Percentiles rank a stretch among this genome's conserved stretches.
These are phyloP conservation scores for Cosmia pyralina DNA, from an alignment of 2,888 invertebrate species.

Conservation along the genomic window DNA sequence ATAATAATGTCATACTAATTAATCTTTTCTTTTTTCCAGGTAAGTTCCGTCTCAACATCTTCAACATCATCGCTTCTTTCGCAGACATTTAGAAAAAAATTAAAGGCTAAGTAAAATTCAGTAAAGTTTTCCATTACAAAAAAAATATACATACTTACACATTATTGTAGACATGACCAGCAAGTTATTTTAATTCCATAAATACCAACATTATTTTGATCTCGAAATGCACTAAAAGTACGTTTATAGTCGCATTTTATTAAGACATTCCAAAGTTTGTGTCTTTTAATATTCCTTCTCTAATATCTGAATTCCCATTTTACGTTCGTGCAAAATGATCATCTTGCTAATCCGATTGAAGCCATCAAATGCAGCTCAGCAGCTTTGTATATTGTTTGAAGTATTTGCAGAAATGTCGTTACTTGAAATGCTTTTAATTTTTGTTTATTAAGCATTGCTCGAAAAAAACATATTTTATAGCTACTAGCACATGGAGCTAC, in stretches of 20 bases:
- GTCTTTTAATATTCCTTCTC: neutral
- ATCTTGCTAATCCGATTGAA: conserved; percentile 5
- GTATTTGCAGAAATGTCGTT: neutral
- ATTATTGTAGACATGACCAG: neutral
- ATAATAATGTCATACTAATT: conserved; percentile 8
- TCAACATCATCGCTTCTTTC: too few relatives aligned
- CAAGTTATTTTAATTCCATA: neutral
- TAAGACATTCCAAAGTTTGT: conserved; percentile 6
- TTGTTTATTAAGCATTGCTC: too few relatives aligned
- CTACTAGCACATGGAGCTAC: neutral
- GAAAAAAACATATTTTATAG: neutral
- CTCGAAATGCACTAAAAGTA: conserved; percentile 2
- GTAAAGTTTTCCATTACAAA: neutral
- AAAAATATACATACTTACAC: too few relatives aligned
- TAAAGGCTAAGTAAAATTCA: conserved; percentile 15
- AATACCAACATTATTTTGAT: conserved; percentile 7
- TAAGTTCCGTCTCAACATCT: conserved; percentile 3
- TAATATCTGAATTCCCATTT: conserved; percentile 1
- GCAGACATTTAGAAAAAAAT: neutral
- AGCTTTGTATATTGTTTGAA: neutral
- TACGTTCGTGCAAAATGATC: neutral
- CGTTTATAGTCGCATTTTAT: conserved; percentile 11
- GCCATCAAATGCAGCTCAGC: conserved; percentile 4
- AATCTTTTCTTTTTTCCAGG: conserved; percentile 39
- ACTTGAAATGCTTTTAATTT: neutral